phyloP scores from a whole-genome alignment of 2,888 invertebrate species.

The Eristalis intricaria region DNA sequence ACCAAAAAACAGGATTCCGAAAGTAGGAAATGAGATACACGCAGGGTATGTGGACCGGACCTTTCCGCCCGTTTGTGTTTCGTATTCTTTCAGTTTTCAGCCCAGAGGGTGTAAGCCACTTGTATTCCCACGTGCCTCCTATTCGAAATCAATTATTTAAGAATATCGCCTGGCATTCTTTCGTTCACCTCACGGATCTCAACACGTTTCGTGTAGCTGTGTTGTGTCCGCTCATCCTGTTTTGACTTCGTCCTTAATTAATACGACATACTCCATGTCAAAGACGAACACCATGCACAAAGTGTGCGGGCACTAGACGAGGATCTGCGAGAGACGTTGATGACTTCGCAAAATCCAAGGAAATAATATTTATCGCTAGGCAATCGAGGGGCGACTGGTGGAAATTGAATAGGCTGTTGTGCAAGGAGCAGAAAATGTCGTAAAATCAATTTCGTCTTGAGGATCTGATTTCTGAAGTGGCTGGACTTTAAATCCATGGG shows the following conservation, averaged over 20 bases:
- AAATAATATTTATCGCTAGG: too few species aligned
- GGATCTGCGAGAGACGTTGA: background rate
- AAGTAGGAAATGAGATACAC: slow-evolving; percentile 5
- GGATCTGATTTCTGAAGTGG: too few species aligned
- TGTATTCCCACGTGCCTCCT: slow-evolving; percentile 44
- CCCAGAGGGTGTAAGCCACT: slow-evolving; percentile 23
- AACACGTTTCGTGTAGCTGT: slow-evolving; percentile 3
- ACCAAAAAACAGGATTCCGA: slow-evolving; percentile 12
- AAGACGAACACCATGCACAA: too few species aligned
- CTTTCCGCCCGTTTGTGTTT: slow-evolving; percentile 36
- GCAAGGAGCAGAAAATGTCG: too few species aligned
- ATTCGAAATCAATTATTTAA: slow-evolving; percentile 52
- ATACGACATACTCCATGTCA: background rate
- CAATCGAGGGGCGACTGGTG: too few species aligned
- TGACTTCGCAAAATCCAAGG: too few species aligned
- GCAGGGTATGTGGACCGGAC: background rate
- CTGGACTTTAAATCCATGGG: too few species aligned
- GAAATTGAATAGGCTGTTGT: too few species aligned
- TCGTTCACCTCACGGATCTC: slow-evolving; percentile 8
- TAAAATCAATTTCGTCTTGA: too few species aligned
- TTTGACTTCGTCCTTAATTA: slow-evolving; percentile 20
- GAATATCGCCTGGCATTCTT: slow-evolving; percentile 40
- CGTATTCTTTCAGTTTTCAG: slow-evolving; percentile 28
- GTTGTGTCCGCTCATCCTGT: background rate
- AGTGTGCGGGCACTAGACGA: too few species aligned